These are phyloP conservation scores for Hypsopygia costalis DNA, from an alignment of 2,888 invertebrate species.

Conservation along the genomic window DNA sequence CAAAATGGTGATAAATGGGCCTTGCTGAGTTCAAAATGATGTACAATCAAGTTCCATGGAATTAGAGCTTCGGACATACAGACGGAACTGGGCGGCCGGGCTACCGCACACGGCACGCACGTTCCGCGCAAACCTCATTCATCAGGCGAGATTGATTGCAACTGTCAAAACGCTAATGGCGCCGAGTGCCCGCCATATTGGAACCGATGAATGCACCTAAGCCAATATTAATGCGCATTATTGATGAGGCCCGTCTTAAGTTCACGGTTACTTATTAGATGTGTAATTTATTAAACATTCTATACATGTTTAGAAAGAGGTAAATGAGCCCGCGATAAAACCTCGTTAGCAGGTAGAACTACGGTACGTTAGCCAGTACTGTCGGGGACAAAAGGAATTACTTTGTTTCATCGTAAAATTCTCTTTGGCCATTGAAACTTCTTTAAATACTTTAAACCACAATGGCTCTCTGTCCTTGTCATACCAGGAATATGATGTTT, in stretches of 20 bases:
- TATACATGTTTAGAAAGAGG: slow-evolving; percentile 40
- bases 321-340: slow-evolving; percentile 43
- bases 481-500: no score
- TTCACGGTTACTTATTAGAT: slow-evolving; percentile 71
- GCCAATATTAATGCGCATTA: slow-evolving; percentile 69
- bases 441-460: no score
- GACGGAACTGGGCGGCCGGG: slow-evolving; percentile 17
- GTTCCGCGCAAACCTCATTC: slow-evolving; percentile 62
- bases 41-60: slow-evolving; percentile 6
- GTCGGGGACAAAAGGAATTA: slow-evolving; percentile 17
- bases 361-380: slow-evolving; percentile 18
- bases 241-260: slow-evolving; percentile 62
- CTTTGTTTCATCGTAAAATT: no score
- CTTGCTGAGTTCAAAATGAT: slow-evolving; percentile 9
- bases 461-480: no score
- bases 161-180: slow-evolving; percentile 76
- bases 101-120: slow-evolving; percentile 52
- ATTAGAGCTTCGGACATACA: slow-evolving; percentile 4
- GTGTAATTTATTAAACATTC: slow-evolving; percentile 62
- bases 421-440: no score
- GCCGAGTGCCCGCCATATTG: slow-evolving; percentile 66
- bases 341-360: slow-evolving; percentile 33
- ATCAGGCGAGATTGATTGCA: slow-evolving; percentile 77
- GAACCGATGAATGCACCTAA: slow-evolving; percentile 63
- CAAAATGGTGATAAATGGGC: slow-evolving; percentile 5